Conservation (phyloP, 2,113 vertebrate species). For the Syngnathoides biaculeatus region DNA sequence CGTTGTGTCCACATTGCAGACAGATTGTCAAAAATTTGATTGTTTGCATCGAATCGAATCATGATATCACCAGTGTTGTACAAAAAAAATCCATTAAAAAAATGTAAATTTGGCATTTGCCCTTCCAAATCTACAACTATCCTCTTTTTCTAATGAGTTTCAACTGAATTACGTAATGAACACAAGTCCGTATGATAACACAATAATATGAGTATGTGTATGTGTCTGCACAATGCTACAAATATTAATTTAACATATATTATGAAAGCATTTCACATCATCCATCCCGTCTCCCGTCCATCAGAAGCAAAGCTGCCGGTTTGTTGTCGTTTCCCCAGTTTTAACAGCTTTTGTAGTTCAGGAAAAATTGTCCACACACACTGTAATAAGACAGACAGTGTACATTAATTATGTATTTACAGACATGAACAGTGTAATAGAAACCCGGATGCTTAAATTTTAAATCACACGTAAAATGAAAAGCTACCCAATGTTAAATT, state of each 20-base stretch:
- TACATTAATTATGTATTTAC: neutral
- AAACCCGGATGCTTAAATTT: neutral
- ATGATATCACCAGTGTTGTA: conserved; percentile 13
- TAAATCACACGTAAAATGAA: neutral
- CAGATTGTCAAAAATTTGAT: conserved; percentile 37
- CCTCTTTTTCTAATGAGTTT: neutral
- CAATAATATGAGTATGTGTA: neutral
- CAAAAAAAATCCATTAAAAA: conserved; percentile 7
- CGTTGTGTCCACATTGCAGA: neutral
- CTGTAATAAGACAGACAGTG: conserved; percentile 20
- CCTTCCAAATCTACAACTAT: neutral
- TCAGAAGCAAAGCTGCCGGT: neutral
- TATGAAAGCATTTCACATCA: neutral
- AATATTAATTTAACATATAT: neutral
- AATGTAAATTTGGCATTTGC: neutral
- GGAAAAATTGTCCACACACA: neutral
- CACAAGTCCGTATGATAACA: neutral
- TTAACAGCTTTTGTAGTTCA: neutral
- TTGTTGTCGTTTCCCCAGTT: neutral
- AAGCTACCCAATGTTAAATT: neutral
- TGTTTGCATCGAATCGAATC: neutral
- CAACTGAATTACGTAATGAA: neutral
- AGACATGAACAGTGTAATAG: neutral
- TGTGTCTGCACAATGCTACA: neutral
- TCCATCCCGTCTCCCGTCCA: neutral